Evolutionary conservation across 2,888 invertebrate species (phyloP), one percentile per base, ranked within the genome.

Genomic region (Agrotis ipsilon): DNA sequence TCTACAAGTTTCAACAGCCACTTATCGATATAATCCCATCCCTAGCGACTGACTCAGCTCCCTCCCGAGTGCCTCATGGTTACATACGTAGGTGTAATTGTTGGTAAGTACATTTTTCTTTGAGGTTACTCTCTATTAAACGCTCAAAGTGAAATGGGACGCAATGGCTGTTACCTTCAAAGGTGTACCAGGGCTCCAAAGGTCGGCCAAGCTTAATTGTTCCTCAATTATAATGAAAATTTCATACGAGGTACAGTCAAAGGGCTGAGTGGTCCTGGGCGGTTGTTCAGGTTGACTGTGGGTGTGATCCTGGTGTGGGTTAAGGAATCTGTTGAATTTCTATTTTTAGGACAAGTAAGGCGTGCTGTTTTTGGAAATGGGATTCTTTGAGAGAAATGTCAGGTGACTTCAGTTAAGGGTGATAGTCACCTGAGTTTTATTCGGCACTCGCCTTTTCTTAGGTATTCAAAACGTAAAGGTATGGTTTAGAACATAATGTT

Each of bases 91-190:
- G 92, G 92, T 93, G 94, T 96, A 96, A 96, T 95, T 95, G 95
- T 96, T 94, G 91, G 92, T 92, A 93, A 96, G 96, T 94, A 94
- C 94, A 96, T 96, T 96, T 96, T 96, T 96, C 96, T 96, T 96
- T 96, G 96, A 96, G 94, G 95, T 96, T 94, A 96, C 94, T 95
- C 94, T 94, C 95, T 96, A 96, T 95, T 96, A 96, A 90, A 92
- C 89, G 91, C 94, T 96, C 91, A 90, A 94, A 94, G 94, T 92
- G 89, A 94, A 96, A 96, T 96, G 93, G 94, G 91, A 92, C 92
- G 95, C 93, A 93, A 92, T 94, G 92, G 92, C 82, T 89, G 86
- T 84, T 86, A 86, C 92, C 92, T 92, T 92, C 94, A 95, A 95
- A 95, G 94, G 94, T 93, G 93, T 92, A 92, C 78, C 81, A 91